Conservation (phyloP, 30 jellyfish, hydroid and myxozoan genomes). For the Clytia hemisphaerica region DNA sequence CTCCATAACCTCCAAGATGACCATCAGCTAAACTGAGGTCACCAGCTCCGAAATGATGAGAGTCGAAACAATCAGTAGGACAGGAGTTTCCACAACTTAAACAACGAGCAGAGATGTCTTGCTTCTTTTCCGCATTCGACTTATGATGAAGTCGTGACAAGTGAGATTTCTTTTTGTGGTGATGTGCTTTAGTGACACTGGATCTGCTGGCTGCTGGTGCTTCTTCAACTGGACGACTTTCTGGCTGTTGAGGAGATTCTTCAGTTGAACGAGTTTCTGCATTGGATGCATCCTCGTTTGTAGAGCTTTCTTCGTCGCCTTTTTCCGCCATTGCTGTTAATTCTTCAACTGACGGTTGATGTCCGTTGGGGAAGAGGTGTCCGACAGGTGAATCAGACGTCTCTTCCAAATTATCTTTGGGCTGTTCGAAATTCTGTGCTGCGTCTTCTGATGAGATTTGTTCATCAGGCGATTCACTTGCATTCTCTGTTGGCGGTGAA, state of each 20-base stretch:
- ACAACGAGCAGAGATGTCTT: conserved; percentile 25
- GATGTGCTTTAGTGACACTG: no score
- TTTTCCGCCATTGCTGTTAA: conserved; percentile 29
- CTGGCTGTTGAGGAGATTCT: not conserved
- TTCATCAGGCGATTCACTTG: not conserved
- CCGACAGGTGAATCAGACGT: not conserved
- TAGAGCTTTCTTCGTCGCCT: conserved; percentile 34
- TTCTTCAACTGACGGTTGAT: conserved; percentile 17
- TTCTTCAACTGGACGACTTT: no score
- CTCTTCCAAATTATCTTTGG: not conserved
- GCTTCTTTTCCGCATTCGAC: conserved; percentile 32
- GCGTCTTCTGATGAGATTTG: not conserved
- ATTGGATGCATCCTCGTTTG: conserved; percentile 36
- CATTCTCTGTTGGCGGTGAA: no score
- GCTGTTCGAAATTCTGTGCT: not conserved
- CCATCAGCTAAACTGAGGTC: conserved; percentile 30
- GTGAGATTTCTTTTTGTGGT: no score
- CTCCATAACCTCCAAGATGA: conserved; percentile 21
- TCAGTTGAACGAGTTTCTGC: conserved; percentile 41
- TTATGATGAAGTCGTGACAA: not conserved
- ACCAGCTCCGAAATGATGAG: conserved; percentile 29
- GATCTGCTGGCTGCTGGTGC: no score
- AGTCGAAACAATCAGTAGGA: conserved; percentile 14
- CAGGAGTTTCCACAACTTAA: not conserved
- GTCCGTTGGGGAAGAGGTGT: no score